Evolutionary conservation across 2,888 invertebrate species (phyloP).

Genomic region (Pimpla rufipes): DNA sequence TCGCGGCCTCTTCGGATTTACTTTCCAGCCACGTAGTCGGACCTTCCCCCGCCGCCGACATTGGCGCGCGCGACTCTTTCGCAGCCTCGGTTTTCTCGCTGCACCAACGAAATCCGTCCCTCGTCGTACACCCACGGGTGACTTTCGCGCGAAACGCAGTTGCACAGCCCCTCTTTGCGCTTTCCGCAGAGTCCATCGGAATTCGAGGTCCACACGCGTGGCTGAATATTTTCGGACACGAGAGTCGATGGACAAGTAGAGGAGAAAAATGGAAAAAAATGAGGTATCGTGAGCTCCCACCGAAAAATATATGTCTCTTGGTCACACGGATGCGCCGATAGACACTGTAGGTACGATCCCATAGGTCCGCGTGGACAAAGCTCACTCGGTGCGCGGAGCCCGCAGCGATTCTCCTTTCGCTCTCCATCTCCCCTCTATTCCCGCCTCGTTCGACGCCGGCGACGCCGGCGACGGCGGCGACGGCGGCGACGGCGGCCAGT

Average conservation of each 20-base stretch:
- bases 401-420: conserved; percentile 20
- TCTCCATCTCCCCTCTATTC: background rate
- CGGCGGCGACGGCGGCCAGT: conserved; percentile 21
- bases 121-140: background rate
- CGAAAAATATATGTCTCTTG: too few species aligned
- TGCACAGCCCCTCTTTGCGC: conserved; percentile 15
- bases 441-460: background rate
- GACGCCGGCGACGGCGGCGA: background rate
- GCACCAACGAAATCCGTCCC: conserved; percentile 5
- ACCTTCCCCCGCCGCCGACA: conserved; percentile 61
- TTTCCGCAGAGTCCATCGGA: conserved; percentile 28
- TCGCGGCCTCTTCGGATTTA: conserved; percentile 73
- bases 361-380: background rate
- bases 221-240: too few species aligned
- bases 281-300: too few species aligned
- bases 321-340: too few species aligned
- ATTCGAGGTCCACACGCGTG: too few species aligned
- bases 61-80: too few species aligned
- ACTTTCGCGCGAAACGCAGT: conserved; percentile 44
- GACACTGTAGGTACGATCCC: background rate
- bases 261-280: too few species aligned
- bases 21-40: conserved; percentile 77
- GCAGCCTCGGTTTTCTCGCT: too few species aligned
- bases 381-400: background rate
- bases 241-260: too few species aligned